Percentiles rank a stretch among this genome's conserved stretches.
phyloP scores from a whole-genome alignment of 1,140 invertebrate species.

The Caenorhabditis inopinata region DNA sequence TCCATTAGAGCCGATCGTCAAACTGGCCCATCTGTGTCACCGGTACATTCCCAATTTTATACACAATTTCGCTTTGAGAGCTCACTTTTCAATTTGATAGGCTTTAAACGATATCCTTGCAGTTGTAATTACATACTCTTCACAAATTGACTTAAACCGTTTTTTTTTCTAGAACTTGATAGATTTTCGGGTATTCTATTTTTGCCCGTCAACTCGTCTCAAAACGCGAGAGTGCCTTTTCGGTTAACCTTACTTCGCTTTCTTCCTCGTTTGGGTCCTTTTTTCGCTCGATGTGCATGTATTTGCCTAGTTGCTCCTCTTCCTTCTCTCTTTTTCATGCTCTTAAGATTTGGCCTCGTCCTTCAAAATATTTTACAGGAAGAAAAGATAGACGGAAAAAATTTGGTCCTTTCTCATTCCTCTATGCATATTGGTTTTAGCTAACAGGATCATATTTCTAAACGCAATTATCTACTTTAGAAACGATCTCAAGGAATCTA shows the following conservation, averaged over 20 bases:
- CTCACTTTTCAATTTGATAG: not conserved
- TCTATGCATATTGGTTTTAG: slow-evolving; percentile 21
- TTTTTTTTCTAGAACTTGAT: not conserved
- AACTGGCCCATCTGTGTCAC: slow-evolving; percentile 12
- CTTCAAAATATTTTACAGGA: slow-evolving; percentile 22
- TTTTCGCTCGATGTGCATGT: not conserved
- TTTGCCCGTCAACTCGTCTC: not conserved
- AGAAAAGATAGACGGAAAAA: slow-evolving; percentile 5
- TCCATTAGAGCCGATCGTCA: slow-evolving; percentile 2
- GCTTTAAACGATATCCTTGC: not conserved
- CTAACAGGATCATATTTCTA: slow-evolving; percentile 29
- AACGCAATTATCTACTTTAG: slow-evolving; percentile 28
- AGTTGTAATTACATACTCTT: not conserved
- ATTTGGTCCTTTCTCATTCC: not conserved
- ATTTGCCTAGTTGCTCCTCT: not conserved
- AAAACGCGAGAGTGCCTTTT: not conserved
- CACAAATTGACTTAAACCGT: not conserved
- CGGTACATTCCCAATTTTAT: not conserved
- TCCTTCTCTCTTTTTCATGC: not conserved
- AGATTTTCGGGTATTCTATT: slow-evolving; percentile 17
- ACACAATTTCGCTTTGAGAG: not conserved
- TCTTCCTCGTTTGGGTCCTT: not conserved
- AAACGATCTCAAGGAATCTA: slow-evolving; percentile 26
- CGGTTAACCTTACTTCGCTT: slow-evolving; percentile 15
- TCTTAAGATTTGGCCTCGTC: slow-evolving; percentile 21